Conservation (phyloP, 2,113 vertebrate genomes). For the Pygoscelis adeliae region DNA sequence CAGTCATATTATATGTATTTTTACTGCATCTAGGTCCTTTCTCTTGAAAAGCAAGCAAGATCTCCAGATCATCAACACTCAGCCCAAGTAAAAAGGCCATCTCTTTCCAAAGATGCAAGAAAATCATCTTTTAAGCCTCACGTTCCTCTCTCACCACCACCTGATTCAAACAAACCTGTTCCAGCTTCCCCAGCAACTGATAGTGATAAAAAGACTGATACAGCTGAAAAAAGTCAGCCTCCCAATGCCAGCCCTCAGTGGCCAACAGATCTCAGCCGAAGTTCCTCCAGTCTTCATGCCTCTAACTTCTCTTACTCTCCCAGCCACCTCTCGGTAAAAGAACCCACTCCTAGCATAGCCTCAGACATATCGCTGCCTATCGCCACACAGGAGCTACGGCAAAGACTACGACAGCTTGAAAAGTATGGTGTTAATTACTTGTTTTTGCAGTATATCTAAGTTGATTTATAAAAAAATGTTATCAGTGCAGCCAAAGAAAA, state of each 20-base stretch:
- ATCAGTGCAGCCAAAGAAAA: background rate
- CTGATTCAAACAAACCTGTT: slow-evolving; percentile 33
- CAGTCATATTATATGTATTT: background rate
- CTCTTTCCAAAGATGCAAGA: slow-evolving; percentile 75
- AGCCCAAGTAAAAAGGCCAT: slow-evolving; percentile 81
- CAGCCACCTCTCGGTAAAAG: slow-evolving; percentile 82
- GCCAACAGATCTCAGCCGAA: slow-evolving; percentile 74
- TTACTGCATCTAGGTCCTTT: slow-evolving; percentile 80
- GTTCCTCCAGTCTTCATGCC: slow-evolving; percentile 82
- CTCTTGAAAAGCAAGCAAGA: slow-evolving; percentile 74
- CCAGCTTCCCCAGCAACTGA: slow-evolving; percentile 70
- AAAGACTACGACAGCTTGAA: slow-evolving; percentile 87
- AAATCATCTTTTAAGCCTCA: slow-evolving; percentile 69
- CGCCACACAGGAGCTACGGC: slow-evolving; percentile 91
- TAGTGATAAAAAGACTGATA: slow-evolving; percentile 48
- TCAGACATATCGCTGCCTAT: slow-evolving; percentile 93
- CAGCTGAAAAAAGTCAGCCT: slow-evolving; percentile 58
- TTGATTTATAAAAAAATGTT: no score
- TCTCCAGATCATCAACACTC: slow-evolving; percentile 81
- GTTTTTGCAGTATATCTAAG: background rate
- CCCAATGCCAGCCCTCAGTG: slow-evolving; percentile 65
- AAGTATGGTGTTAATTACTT: slow-evolving; percentile 77
- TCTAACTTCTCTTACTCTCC: slow-evolving; percentile 78
- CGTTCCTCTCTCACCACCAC: slow-evolving; percentile 28
- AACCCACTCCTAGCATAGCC: slow-evolving; percentile 94